Conservation (phyloP, 2,113 vertebrate species). For the Danionella cerebrum region DNA sequence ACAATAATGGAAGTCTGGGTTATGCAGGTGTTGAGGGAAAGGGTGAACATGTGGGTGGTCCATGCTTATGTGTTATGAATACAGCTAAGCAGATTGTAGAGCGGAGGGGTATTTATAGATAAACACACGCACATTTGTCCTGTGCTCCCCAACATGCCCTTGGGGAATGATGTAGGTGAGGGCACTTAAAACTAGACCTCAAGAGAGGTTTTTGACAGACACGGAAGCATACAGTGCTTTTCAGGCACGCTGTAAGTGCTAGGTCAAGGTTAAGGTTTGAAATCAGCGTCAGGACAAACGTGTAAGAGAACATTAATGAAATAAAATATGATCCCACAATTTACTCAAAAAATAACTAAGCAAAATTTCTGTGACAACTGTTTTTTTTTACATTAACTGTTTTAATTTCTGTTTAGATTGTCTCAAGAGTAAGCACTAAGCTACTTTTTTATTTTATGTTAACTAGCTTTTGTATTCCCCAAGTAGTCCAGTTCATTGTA, state of each 20-base stretch:
- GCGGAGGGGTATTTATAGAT: constrained; percentile 42
- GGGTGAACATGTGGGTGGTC: not conserved
- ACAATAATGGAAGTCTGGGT: not conserved
- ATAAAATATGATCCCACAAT: too few relatives aligned
- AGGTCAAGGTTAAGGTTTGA: not conserved
- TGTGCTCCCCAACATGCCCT: constrained; percentile 24
- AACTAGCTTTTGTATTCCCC: too few relatives aligned
- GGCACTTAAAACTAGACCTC: not conserved
- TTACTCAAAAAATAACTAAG: too few relatives aligned
- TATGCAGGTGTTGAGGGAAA: not conserved
- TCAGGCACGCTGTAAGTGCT: not conserved
- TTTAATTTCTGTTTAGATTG: too few relatives aligned
- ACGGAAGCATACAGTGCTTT: not conserved
- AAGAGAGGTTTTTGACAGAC: not conserved
- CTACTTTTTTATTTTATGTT: too few relatives aligned
- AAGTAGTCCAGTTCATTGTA: too few relatives aligned
- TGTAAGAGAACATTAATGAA: too few relatives aligned
- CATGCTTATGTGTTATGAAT: constrained; percentile 36
- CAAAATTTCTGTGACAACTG: too few relatives aligned
- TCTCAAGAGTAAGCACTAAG: too few relatives aligned
- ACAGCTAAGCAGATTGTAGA: constrained; percentile 37
- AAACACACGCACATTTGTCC: constrained; percentile 39
- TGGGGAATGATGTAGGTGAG: constrained; percentile 4
- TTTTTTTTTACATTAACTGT: too few relatives aligned
- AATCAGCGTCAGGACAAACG: too few relatives aligned